Evolutionary conservation across 2,888 invertebrate species (phyloP), one percentile per base, ranked within the genome.

Genomic region (Trichopria drosophilae): DNA sequence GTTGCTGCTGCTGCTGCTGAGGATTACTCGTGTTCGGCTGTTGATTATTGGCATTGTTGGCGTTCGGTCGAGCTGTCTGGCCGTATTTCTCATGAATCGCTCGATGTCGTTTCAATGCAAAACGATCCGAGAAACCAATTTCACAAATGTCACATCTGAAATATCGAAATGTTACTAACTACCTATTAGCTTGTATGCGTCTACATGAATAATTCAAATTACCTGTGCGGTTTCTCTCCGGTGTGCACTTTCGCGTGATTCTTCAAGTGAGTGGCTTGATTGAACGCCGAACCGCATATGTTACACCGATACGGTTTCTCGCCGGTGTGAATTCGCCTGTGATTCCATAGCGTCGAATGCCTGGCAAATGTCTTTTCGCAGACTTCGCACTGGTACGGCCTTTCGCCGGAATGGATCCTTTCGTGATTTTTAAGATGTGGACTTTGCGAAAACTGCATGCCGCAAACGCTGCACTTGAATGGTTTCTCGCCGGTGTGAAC

Each of bases 1-100:
- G 77, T 50, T 72, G 73, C 47, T 72, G 75, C 32, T 72, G 75
- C 43, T 75, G 76, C 12, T 70, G 73, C 47, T 77, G 78, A 58
- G 78, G 79, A 46, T 66, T 67, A 57, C 68, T 71, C 67, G 78
- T 67, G 69, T 80, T 68, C 70, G 80, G 67, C 72, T 75, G 77
- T 76, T 77, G 59, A 76, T 79, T 45, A 77, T 78, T 61, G 78
- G 71, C 46, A 75, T 82, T 44, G 76, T 77, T 73, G 49, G 72
- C 73, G 6, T 72, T 81, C 70, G 78, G 83, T 62, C 75, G 78
- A 62, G 76, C 83, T 31, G 75, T 71, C 55, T 73, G 76, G 75
- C 88, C 90, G 70, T 91, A 92, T 77, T 92, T 91, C 65, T 91
- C 90, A 74, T 92, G 92, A 62, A 92, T 91, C 61, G 88, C 88